Base-by-base conservation (phyloP, 2,113 vertebrate genomes). In the Pitta sordida region DNA sequence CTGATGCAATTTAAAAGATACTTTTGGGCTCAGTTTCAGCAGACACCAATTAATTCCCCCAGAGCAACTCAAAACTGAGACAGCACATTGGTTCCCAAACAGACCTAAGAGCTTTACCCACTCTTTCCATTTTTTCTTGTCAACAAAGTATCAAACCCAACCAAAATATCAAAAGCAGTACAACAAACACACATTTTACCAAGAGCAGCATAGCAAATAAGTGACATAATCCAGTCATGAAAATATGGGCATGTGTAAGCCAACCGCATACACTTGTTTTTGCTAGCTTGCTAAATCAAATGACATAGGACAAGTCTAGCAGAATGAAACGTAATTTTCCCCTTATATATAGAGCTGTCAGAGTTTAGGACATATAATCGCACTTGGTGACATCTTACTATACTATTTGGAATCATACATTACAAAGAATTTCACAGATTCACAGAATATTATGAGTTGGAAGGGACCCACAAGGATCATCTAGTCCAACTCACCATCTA, bases 381-480 rank as follows among this genome's bases (percentile, higher is more conserved):
- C 49, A 69, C 49, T 56, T 69, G 26, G 83, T 91, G 93, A 94
- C 46, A n/a, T 65, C 68, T 85, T 76, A 93, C 34, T 75, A 67
- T 88, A 92, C 55, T 30, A 48, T 89, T 86, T 81, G 51, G 93
- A 97, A 91, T 82, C 52, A 96, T 82, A 89, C 71, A 76, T 63
- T 36, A 65, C 59, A 93, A 95, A 86, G 90, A 79, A 96, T 86
- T 93, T 64, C n/a, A n/a, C n/a, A n/a, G n/a, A n/a, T n/a, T n/a
- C n/a, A n/a, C n/a, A n/a, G n/a, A n/a, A n/a, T n/a, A n/a, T n/a
- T n/a, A n/a, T n/a, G n/a, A n/a, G n/a, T n/a, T n/a, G n/a, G n/a
- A n/a, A n/a, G n/a, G n/a, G n/a, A n/a, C n/a, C n/a, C n/a, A n/a
- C n/a, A n/a, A n/a, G n/a, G n/a, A n/a, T n/a, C n/a, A n/a, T n/a